These are phyloP conservation scores for Clarias magur DNA, from an alignment of 2,113 vertebrate species.

Conservation along the genomic window DNA sequence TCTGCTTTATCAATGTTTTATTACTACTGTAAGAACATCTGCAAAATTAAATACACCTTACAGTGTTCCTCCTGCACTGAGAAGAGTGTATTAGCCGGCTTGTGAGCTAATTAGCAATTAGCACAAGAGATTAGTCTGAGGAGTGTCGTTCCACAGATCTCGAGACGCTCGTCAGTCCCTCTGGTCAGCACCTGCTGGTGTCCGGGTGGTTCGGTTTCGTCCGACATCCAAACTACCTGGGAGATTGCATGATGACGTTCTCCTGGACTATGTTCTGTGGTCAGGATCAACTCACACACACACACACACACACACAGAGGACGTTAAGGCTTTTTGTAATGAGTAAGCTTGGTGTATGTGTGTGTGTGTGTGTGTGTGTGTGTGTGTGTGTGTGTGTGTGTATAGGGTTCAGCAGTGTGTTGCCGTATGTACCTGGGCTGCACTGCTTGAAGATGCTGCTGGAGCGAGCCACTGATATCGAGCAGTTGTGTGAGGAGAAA, in stretches of 20 bases:
- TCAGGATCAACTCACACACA: conserved; percentile 18
- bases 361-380: too few species aligned
- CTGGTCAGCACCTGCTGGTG: conserved; percentile 55
- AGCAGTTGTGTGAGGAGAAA: conserved; percentile 48
- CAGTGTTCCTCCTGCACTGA: too few species aligned
- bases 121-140: too few species aligned
- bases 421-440: conserved; percentile 52
- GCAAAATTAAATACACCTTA: too few species aligned
- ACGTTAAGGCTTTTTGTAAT: too few species aligned
- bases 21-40: too few species aligned
- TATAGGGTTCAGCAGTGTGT: conserved; percentile 49
- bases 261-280: conserved; percentile 60
- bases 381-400: neutral
- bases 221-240: conserved; percentile 61
- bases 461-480: conserved; percentile 45
- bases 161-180: conserved; percentile 48
- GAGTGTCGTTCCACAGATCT: conserved; percentile 36
- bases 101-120: neutral
- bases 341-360: neutral
- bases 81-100: too few species aligned
- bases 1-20: too few species aligned
- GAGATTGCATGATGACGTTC: conserved; percentile 56
- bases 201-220: conserved; percentile 62
- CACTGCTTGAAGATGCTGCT: conserved; percentile 48
- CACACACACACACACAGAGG: neutral